A percentile compares a stretch with the other conserved stretches of the same genome.
Evolutionary conservation across 2,888 invertebrate species (phyloP).

Genomic region (Agrotis ipsilon): DNA sequence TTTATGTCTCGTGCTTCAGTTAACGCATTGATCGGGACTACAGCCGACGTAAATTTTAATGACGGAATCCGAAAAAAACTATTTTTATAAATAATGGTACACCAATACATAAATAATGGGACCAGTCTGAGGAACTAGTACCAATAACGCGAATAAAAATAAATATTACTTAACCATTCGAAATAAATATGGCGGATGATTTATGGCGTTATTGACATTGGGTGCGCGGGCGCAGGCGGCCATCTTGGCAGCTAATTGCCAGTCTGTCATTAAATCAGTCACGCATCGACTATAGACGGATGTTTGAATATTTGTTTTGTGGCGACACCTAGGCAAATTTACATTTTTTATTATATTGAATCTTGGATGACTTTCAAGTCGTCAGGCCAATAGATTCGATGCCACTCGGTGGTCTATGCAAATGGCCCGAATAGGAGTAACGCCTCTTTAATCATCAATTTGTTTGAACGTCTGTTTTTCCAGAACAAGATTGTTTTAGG

Average conservation of each 20-base stretch:
- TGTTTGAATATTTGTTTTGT: slow-evolving; percentile 69
- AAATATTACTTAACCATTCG: slow-evolving; percentile 79
- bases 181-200: slow-evolving; percentile 89
- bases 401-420: slow-evolving; percentile 49
- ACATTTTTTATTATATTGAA: slow-evolving; percentile 56
- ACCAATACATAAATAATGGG: slow-evolving; percentile 63
- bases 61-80: slow-evolving; percentile 56
- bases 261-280: slow-evolving; percentile 87
- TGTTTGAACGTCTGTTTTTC: slow-evolving; percentile 30
- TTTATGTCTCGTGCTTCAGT: slow-evolving; percentile 59
- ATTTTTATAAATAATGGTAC: slow-evolving; percentile 47
- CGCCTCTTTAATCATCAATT: slow-evolving; percentile 57
- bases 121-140: slow-evolving; percentile 65
- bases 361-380: slow-evolving; percentile 48
- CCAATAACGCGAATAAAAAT: slow-evolving; percentile 75
- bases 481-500: slow-evolving; percentile 34
- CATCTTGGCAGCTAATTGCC: slow-evolving; percentile 88
- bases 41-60: slow-evolving; percentile 58
- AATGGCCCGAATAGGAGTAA: slow-evolving; percentile 53
- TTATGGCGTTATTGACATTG: slow-evolving; percentile 86
- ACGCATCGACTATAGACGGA: slow-evolving; percentile 76
- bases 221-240: slow-evolving; percentile 83
- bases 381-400: slow-evolving; percentile 56
- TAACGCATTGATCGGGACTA: slow-evolving; percentile 53
- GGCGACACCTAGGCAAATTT: slow-evolving; percentile 66